A percentile compares a stretch with the other conserved stretches of the same genome.
Evolutionary conservation across 2,797 vertebrate genomes (phyloP).

Genomic region (Gymnocypris eckloni): DNA sequence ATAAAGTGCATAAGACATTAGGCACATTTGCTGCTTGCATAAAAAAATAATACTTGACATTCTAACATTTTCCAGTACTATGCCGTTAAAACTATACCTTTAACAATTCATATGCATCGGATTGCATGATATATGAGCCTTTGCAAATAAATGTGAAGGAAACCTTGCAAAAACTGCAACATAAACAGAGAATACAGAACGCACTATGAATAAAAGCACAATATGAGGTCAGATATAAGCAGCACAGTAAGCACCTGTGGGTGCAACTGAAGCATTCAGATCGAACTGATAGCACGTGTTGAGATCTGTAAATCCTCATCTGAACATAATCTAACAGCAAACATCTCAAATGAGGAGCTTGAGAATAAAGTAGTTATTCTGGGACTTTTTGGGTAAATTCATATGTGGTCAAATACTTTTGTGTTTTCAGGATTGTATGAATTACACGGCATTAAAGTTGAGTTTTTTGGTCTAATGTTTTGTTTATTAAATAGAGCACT

Average conservation of each 20-base stretch:
- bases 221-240: neutral
- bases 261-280: conserved; percentile 38
- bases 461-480: no score
- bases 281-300: conserved; percentile 43
- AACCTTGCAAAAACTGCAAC: no score
- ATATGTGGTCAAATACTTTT: neutral
- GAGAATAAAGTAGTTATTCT: neutral
- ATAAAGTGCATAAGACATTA: neutral
- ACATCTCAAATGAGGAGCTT: neutral
- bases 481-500: no score
- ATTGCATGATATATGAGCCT: neutral
- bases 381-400: neutral
- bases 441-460: no score
- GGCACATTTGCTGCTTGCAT: no score
- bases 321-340: conserved; percentile 6
- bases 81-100: neutral
- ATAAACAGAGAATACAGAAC: no score
- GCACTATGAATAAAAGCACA: neutral
- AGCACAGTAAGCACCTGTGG: neutral
- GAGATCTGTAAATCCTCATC: conserved; percentile 23
- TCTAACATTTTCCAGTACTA: no score
- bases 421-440: no score
- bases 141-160: neutral
- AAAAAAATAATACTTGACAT: no score
- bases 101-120: neutral